Conservation (phyloP, 2,113 vertebrate species). For the Reinhardtius hippoglossoides region DNA sequence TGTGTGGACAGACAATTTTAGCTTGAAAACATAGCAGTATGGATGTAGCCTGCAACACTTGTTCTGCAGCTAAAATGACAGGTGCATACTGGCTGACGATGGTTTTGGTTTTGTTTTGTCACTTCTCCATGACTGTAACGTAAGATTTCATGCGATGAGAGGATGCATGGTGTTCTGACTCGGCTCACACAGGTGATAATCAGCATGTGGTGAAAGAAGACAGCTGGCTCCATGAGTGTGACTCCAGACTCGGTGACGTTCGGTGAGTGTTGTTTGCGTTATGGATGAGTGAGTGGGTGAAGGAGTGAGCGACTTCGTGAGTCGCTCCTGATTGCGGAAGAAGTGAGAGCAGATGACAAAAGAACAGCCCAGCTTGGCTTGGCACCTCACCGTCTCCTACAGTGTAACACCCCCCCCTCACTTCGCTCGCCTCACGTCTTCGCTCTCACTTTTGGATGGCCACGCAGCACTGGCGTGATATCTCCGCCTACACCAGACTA, state of each 20-base stretch:
- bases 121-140: constrained; percentile 2
- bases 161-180: constrained; percentile 11
- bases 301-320: constrained; percentile 55
- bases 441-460: constrained; percentile 62
- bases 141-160: constrained; percentile 50
- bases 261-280: constrained; percentile 43
- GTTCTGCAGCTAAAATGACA: no score
- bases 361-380: constrained; percentile 79
- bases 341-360: constrained; percentile 73
- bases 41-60: no score
- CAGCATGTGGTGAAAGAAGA: constrained; percentile 7
- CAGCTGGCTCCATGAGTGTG: constrained; percentile 27
- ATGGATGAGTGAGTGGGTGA: constrained; percentile 56
- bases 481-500: constrained; percentile 75
- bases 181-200: constrained; percentile 20
- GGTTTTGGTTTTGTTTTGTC: not conserved
- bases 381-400: constrained; percentile 68
- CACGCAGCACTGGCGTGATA: constrained; percentile 59
- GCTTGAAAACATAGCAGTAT: no score
- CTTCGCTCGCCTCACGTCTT: constrained; percentile 33
- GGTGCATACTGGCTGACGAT: no score
- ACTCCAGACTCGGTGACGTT: constrained; percentile 10
- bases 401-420: constrained; percentile 31
- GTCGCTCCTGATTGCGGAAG: constrained; percentile 58
- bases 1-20: no score